Evolutionary conservation across 2,888 invertebrate species (phyloP), one percentile per base, ranked within the genome.

Genomic region (Lydus trimaculatus): DNA sequence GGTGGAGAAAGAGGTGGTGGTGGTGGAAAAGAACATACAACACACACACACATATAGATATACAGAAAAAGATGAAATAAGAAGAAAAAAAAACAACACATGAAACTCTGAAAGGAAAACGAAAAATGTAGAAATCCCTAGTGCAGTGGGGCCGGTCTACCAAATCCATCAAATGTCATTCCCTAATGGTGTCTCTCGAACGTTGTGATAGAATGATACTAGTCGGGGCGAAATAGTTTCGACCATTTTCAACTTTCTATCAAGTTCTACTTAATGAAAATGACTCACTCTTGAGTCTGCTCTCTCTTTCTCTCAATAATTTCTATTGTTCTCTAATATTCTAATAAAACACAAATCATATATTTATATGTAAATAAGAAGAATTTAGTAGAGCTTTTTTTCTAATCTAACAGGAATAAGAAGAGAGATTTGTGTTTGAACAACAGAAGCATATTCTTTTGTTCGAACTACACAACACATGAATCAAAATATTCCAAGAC

Each of bases 81-180:
- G 78, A 75, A 71, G 73, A 82, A 83, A 81, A 81, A 82, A 81
- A 52, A 48, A 48, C 23, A 52, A 52, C 52, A 52, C 23, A 23
- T 52, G 25, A 23, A 52, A 52, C 25, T 78, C 79, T 79, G 79
- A 78, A 80, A 80, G 79, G 79, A 80, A 52, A 79, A 79, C 79
- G 80, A 82, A 81, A 83, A 83, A 83, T 81, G 81, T 80, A 79
- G 81, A 83, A 83, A 83, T 83, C 83, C 83, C 82, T 74, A 76
- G 83, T 83, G 82, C 82, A 81, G 76, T 78, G 79, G 80, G 80
- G 82, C 79, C 75, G 81, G 81, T 77, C 80, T 77, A 77, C 76
- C 73, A 77, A 78, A 84, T 84, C 83, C 80, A 83, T 84, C 84
- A 84, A 83, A 83, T 76, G 84, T 84, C 84, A 81, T 79, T 80